A percentile compares a stretch with the other conserved stretches of the same genome.
Evolutionary conservation across 2,797 vertebrate genomes (phyloP).

Genomic region (Parotocinclus haroldoi): DNA sequence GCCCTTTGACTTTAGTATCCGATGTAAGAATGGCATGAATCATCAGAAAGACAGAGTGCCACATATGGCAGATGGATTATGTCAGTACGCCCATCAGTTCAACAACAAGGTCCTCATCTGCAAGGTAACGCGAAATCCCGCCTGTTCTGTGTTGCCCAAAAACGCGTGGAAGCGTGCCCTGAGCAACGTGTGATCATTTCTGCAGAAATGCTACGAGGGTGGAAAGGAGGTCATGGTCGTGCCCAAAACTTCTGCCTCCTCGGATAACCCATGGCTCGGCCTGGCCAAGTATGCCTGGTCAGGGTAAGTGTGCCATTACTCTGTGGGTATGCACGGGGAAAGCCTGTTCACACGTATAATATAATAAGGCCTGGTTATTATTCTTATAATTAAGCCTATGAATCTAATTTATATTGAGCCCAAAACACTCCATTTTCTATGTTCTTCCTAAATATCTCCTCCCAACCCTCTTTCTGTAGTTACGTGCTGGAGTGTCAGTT

Average conservation of each 20-base stretch:
- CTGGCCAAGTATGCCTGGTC: constrained; percentile 82
- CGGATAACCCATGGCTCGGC: constrained; percentile 77
- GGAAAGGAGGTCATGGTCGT: constrained; percentile 77
- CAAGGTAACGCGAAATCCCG: constrained; percentile 61
- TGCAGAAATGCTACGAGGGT: constrained; percentile 76
- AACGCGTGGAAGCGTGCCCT: not conserved
- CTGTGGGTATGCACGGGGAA: too few relatives aligned
- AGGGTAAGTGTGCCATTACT: constrained; percentile 62
- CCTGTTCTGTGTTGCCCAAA: not conserved
- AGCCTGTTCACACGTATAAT: too few relatives aligned
- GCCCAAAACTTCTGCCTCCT: constrained; percentile 77
- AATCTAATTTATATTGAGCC: too few relatives aligned
- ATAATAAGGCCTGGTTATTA: too few relatives aligned
- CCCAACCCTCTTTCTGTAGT: constrained; percentile 49
- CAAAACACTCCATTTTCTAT: not conserved
- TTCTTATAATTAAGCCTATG: too few relatives aligned
- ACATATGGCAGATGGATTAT: constrained; percentile 72
- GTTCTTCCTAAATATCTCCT: not conserved
- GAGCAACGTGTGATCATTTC: not conserved
- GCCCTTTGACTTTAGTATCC: constrained; percentile 59
- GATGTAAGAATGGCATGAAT: constrained; percentile 82
- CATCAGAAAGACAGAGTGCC: constrained; percentile 71
- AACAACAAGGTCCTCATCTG: constrained; percentile 83
- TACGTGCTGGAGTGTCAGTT: constrained; percentile 76
- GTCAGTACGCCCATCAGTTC: constrained; percentile 76